Evolutionary conservation across 2,113 vertebrate species (phyloP), one percentile per base, ranked within the genome.

Genomic region (Malurus alboscapulatus): DNA sequence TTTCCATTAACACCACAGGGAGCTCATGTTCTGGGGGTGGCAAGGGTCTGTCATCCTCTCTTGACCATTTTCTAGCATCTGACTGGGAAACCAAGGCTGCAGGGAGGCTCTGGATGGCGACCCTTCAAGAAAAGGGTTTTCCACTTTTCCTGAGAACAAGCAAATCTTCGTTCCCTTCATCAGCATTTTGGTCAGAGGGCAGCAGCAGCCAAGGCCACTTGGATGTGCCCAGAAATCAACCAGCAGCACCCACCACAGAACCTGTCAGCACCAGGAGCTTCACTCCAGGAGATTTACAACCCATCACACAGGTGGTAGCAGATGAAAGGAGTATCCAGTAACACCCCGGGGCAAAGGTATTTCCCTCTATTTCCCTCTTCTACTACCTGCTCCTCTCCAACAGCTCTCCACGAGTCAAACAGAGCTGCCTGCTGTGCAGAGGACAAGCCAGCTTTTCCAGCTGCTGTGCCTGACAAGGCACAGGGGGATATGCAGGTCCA

Each of bases 301-400:
- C 76, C 58, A 29, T 61, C 57, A 67, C 57, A 51, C 26, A 71
- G 16, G 26, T 5, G 73, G 38, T 1, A 81, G 38, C 38, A 73
- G 65, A 44, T 47, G 32, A 71, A 92, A 17, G 36, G 42, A 72
- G 20, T 29, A 90, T 29, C 61, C 42, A 38, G 1, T 36, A 95
- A 90, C 29, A 82, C 8, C 62, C 30, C 40, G 75, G 53, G 51
- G 55, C 29, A 26, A 88, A 94, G 25, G 36, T 38, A 81, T 69
- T 87, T 89, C 80, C 82, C 50, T 83, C 22, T 72, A 81, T 69
- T 87, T 89, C 80, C 82, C 54, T 80, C 22, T 72, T 86, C 53
- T 79, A 9, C 58, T 74, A 87, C 65, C 65, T 85, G 30, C n/a
- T 79, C 32, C 72, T 67, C 62, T 75, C 16, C 20, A 66, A 3